Evolutionary conservation across 2,888 invertebrate genomes (phyloP).

Genomic region (Drosophila barbarae): DNA sequence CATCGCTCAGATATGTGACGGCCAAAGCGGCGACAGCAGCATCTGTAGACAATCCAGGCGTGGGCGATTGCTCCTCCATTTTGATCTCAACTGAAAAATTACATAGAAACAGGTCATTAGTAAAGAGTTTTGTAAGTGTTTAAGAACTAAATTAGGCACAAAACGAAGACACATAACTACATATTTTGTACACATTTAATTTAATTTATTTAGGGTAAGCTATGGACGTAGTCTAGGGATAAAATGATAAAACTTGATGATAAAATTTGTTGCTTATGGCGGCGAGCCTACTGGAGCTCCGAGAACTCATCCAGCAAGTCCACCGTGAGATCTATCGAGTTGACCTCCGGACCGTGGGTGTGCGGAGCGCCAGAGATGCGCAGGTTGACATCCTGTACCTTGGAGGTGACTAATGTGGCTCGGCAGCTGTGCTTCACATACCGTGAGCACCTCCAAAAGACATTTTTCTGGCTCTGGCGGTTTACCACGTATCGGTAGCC

Average conservation of each 20-base stretch:
- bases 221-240: conserved; percentile 15
- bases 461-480: conserved; percentile 79
- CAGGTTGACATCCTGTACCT: conserved; percentile 74
- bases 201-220: conserved; percentile 46
- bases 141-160: conserved; percentile 14
- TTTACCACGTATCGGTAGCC: conserved; percentile 80
- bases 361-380: conserved; percentile 78
- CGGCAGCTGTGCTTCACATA: conserved; percentile 79
- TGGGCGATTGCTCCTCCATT: conserved; percentile 51
- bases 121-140: not conserved
- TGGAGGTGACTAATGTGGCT: conserved; percentile 79
- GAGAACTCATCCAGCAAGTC: conserved; percentile 75
- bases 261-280: not conserved
- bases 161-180: conserved; percentile 24
- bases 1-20: conserved; percentile 54
- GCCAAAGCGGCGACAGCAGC: conserved; percentile 25
- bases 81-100: conserved; percentile 51
- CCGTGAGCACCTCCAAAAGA: conserved; percentile 80
- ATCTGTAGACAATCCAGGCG: conserved; percentile 18
- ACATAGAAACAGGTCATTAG: conserved; percentile 33
- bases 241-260: not conserved
- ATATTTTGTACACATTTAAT: conserved; percentile 25
- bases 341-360: conserved; percentile 78
- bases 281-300: conserved; percentile 52
- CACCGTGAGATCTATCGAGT: conserved; percentile 70